phyloP scores from a whole-genome alignment of 2,113 vertebrate genomes.

The Cyanocitta stelleri region DNA sequence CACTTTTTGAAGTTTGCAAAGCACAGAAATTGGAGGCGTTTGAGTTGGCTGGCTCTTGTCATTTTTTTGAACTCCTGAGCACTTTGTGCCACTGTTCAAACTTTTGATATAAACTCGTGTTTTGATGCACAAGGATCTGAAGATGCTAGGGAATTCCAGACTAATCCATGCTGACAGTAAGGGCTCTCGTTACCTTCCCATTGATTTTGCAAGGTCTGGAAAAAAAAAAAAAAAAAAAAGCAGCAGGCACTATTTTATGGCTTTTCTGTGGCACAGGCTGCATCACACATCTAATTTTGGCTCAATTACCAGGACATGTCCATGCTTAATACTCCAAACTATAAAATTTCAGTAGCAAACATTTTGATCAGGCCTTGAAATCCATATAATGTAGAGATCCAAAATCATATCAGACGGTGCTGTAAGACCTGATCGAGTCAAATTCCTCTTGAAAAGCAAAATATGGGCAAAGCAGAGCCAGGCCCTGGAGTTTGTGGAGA shows the following conservation, averaged over 20 bases:
- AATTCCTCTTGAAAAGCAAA: neutral
- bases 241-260: neutral
- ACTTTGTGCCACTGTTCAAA: neutral
- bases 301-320: neutral
- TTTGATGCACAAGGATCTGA: neutral
- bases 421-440: neutral
- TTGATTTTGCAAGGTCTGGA: neutral
- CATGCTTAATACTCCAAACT: neutral
- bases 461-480: neutral
- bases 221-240: no score
- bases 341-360: neutral
- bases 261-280: neutral
- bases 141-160: neutral
- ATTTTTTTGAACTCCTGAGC: neutral
- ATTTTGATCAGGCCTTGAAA: neutral
- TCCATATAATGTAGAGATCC: neutral
- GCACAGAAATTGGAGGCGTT: neutral
- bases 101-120: neutral
- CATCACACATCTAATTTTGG: neutral
- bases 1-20: slow-evolving; percentile 7
- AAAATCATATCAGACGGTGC: neutral
- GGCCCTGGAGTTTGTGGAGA: neutral
- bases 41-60: neutral
- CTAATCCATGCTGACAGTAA: neutral
- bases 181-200: neutral